Base-by-base conservation (phyloP, 2,113 vertebrate genomes). In the Chionomys nivalis region DNA sequence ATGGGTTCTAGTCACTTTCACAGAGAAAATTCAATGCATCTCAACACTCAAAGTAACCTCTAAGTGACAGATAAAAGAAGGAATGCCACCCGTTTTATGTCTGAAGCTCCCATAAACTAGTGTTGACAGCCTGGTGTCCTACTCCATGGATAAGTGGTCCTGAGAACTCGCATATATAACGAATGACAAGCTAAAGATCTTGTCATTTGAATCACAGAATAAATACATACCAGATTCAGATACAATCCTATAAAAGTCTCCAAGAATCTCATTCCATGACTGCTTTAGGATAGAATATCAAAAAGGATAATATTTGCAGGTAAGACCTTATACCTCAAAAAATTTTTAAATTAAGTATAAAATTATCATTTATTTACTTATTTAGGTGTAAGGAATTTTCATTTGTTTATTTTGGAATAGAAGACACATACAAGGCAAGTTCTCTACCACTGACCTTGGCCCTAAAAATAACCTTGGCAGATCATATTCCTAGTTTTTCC, bases 171-270 rank as follows among this genome's bases (percentile, higher is more conserved):
- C 44, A 31, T 36, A 65, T 11, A 58, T 52, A 89, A 31, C 73
- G 31, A 93, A 19, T 49, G 73, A 39, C 82, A 91, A 70, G 31
- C 68, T 90, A 78, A 87, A 87, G 26, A 75, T 2, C 5, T 28
- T 70, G 83, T 42, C 92, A 87, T 63, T 31, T 83, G 78, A 89
- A 31, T 91, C 68, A 31, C 36, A 28, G 66, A 93, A 89, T 77
- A 66, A 96, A 61, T 68, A 52, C 21, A 33, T 14, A 39, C 24
- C 28, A 26, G 52, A 47, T 89, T 76, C 65, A 81, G 77, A 81
- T 0, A 36, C 36, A 91, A n/a, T 13, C 55, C 36, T 65, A 42
- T 26, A 42, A 13, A 31, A n/a, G 5, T 79, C 68, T 65, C 76
- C 24, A 13, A 76, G 55, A 49, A 66, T 58, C n/a, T 88, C 52